Evolutionary conservation across 2,888 invertebrate species (phyloP).

Genomic region (Drosophila antonietae): DNA sequence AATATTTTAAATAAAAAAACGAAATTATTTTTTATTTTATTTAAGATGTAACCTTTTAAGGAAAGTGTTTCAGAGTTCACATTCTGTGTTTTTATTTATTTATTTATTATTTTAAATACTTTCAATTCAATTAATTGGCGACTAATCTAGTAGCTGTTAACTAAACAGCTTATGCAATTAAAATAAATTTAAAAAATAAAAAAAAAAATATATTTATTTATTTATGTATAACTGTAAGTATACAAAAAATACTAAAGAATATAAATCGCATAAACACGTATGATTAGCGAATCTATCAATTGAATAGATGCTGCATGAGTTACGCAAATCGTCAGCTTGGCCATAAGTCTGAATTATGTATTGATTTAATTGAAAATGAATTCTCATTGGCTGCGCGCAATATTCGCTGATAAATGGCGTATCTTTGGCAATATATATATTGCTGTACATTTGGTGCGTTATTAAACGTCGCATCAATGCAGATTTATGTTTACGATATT

Average conservation of each 20-base stretch:
- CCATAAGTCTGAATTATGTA: constrained; percentile 20
- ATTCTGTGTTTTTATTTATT: no score
- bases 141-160: no score
- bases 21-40: no score
- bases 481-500: constrained; percentile 50
- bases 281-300: background rate
- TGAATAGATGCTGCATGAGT: background rate
- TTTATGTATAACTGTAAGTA: no score
- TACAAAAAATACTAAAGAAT: background rate
- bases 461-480: constrained; percentile 52
- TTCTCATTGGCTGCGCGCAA: constrained; percentile 19
- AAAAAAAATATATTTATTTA: background rate
- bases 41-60: no score
- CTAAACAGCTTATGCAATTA: no score
- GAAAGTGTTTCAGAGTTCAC: no score
- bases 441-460: constrained; percentile 53
- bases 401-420: constrained; percentile 6
- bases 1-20: no score
- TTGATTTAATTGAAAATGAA: constrained; percentile 47
- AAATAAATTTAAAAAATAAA: background rate
- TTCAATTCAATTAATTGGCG: no score
- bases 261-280: background rate
- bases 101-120: no score
- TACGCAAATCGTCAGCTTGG: background rate
- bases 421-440: constrained; percentile 32